Evolutionary conservation across 2,797 vertebrate genomes (phyloP).

Genomic region (Falco naumanni): DNA sequence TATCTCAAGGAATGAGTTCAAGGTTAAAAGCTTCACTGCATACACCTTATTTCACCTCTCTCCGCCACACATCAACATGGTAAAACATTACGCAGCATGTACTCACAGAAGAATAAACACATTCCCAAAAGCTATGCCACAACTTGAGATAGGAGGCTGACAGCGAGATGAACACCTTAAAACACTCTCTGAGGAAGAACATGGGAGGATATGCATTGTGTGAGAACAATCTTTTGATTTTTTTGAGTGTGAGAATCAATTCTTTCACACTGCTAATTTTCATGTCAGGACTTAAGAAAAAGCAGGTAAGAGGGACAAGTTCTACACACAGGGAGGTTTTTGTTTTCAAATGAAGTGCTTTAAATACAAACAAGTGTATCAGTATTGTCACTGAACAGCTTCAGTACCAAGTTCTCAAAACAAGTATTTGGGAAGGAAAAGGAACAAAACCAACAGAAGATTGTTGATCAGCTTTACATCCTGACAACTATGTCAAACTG

Average conservation of each 20-base stretch:
- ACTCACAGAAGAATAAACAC: not conserved
- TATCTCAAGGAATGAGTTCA: not conserved
- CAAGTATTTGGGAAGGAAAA: not conserved
- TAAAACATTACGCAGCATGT: not conserved
- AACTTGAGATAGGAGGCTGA: not conserved
- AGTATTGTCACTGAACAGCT: not conserved
- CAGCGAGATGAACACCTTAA: not conserved
- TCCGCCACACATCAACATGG: not conserved
- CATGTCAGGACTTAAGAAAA: not conserved
- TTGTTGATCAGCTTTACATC: not conserved
- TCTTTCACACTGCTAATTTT: not conserved
- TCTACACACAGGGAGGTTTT: fast-evolving
- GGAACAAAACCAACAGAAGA: not conserved
- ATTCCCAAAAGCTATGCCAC: not conserved
- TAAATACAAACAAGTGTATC: not conserved
- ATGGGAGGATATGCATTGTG: fast-evolving
- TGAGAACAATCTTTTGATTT: not conserved
- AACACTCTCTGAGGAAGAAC: not conserved
- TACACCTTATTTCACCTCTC: not conserved
- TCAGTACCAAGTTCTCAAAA: not conserved
- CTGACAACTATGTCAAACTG: not conserved
- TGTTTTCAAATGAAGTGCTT: not conserved
- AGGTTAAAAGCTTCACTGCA: not conserved
- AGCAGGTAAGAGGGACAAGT: not conserved
- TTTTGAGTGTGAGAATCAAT: not conserved